These are phyloP conservation scores for Laupala kohalensis DNA, from an alignment of 1,140 invertebrate species.

Conservation along the genomic window DNA sequence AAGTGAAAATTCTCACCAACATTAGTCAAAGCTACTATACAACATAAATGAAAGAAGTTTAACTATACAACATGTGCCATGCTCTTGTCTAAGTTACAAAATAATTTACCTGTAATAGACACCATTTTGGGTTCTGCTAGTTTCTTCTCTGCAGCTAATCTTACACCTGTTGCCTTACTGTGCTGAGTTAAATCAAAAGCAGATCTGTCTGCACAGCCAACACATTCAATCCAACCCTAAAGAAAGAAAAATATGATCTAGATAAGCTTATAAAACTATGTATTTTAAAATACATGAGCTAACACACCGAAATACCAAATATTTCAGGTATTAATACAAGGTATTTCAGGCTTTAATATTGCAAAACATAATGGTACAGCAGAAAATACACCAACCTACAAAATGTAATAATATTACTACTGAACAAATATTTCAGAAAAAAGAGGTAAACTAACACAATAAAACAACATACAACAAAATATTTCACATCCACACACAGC, in stretches of 20 bases:
- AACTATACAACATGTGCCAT: no score
- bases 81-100: no score
- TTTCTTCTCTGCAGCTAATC: constrained; percentile 82
- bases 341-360: no score
- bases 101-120: constrained; percentile 37
- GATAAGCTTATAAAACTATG: no score
- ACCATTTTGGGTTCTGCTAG: constrained; percentile 68
- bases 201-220: constrained; percentile 96
- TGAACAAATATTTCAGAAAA: background rate
- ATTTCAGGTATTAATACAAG: no score
- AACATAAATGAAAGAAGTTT: no score
- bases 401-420: background rate
- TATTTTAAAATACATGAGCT: no score
- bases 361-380: no score
- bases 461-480: background rate
- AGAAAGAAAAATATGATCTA: no score
- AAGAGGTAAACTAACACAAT: background rate
- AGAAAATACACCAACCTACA: constrained; percentile 3
- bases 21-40: no score
- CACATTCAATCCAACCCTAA: constrained; percentile 97
- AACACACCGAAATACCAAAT: no score
- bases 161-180: constrained; percentile 78
- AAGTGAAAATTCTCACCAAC: no score
- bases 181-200: constrained; percentile 95
- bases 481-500: constrained; percentile 14